Evolutionary conservation across 2,888 invertebrate genomes (phyloP).

Genomic region (Sinohyriopsis cumingii): DNA sequence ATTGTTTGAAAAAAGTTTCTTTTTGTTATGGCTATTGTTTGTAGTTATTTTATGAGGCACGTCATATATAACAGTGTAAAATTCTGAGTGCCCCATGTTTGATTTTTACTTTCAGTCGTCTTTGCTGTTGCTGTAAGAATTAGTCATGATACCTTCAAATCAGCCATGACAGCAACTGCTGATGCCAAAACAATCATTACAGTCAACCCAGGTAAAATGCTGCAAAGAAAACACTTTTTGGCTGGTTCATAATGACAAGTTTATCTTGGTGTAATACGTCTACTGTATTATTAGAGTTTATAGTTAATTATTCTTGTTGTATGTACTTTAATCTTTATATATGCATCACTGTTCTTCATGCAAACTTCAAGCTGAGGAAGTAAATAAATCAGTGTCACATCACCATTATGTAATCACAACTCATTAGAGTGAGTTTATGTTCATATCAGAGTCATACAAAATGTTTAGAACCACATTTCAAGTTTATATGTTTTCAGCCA

Average conservation of each 20-base stretch:
- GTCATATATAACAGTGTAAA: not conserved
- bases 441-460: no score
- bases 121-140: conserved; percentile 67
- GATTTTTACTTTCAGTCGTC: conserved; percentile 56
- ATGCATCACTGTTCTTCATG: not conserved
- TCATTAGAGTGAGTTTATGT: no score
- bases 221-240: not conserved
- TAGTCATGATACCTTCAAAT: conserved; percentile 62
- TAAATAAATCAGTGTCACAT: not conserved
- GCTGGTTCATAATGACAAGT: not conserved
- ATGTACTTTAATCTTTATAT: not conserved
- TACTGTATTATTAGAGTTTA: no score
- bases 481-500: no score
- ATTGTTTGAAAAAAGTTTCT: conserved; percentile 1
- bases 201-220: conserved; percentile 63
- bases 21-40: not conserved
- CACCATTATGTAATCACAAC: conserved; percentile 1
- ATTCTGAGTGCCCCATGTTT: not conserved
- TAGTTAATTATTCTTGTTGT: not conserved
- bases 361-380: no score
- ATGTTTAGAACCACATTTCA: no score
- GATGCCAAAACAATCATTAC: conserved; percentile 67
- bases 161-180: conserved; percentile 65
- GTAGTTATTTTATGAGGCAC: no score
- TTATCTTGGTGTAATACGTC: not conserved